phyloP scores from a whole-genome alignment of 2,113 vertebrate genomes.

The Paratilapia polleni region DNA sequence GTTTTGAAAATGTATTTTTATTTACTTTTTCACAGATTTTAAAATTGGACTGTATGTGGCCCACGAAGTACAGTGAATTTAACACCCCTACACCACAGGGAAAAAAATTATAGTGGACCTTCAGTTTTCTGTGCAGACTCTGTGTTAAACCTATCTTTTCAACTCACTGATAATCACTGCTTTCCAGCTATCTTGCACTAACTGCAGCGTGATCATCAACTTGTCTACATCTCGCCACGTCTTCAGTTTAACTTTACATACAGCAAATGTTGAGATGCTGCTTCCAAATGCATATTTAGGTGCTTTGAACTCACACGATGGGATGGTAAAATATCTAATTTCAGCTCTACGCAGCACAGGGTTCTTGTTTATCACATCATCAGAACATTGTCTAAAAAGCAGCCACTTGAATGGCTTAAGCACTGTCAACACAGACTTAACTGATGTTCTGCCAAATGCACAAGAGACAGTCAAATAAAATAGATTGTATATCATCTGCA shows the following conservation, averaged over 20 bases:
- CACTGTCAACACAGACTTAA: conserved; percentile 56
- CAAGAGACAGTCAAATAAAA: conserved; percentile 58
- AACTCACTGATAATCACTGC: conserved; percentile 6
- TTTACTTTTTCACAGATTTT: background rate
- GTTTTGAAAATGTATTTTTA: no score
- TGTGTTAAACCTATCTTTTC: conserved; percentile 10
- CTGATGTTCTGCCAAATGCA: conserved; percentile 63
- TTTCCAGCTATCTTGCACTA: background rate
- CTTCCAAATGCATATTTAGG: conserved; percentile 33
- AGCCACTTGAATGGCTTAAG: conserved; percentile 23
- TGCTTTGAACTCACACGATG: conserved; percentile 51
- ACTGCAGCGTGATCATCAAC: background rate
- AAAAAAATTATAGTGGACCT: background rate
- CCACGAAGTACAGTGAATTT: fast-evolving
- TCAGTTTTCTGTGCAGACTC: background rate
- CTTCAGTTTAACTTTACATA: background rate
- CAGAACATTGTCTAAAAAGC: conserved; percentile 35
- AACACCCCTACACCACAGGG: background rate
- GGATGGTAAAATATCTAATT: conserved; percentile 56
- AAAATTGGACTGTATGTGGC: background rate
- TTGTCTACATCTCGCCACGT: conserved; percentile 12
- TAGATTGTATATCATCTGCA: conserved; percentile 55
- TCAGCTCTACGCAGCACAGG: conserved; percentile 32
- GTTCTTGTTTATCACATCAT: conserved; percentile 41
- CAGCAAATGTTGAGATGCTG: background rate